phyloP scores from a whole-genome alignment of 2,113 vertebrate species.

The Scytalopus superciliaris region DNA sequence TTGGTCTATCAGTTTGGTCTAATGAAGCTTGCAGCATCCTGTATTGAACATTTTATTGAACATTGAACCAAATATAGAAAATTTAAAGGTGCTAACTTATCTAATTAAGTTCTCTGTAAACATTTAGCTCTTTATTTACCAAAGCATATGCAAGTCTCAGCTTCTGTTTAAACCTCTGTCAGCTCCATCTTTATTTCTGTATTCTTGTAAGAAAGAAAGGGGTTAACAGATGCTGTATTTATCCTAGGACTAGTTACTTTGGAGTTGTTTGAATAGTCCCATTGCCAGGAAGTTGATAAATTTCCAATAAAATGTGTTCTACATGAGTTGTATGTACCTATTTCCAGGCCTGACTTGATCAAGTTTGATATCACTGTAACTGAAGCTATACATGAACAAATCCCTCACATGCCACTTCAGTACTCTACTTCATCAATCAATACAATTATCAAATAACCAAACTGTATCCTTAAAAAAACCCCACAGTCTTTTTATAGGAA shows the following conservation, averaged over 20 bases:
- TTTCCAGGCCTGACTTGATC: not conserved
- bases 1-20: not conserved
- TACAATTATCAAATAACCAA: not conserved
- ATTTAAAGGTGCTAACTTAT: not conserved
- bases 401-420: not conserved
- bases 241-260: not conserved
- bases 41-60: not conserved
- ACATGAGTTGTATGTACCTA: not conserved
- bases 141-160: not conserved
- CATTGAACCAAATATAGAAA: fast-evolving
- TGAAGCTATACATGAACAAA: not conserved
- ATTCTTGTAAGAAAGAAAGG: not conserved
- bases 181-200: not conserved
- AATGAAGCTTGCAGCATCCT: not conserved
- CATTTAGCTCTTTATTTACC: not conserved
- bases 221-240: not conserved
- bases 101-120: not conserved
- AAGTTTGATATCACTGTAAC: not conserved
- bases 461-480: fast-evolving
- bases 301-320: not conserved
- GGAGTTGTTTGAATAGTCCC: not conserved
- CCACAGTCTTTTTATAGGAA: not conserved
- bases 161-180: not conserved
- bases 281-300: not conserved
- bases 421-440: not conserved